A percentile compares a stretch with the other conserved stretches of the same genome.
phyloP scores from a whole-genome alignment of 2,797 vertebrate species.

The Bradypodion pumilum region DNA sequence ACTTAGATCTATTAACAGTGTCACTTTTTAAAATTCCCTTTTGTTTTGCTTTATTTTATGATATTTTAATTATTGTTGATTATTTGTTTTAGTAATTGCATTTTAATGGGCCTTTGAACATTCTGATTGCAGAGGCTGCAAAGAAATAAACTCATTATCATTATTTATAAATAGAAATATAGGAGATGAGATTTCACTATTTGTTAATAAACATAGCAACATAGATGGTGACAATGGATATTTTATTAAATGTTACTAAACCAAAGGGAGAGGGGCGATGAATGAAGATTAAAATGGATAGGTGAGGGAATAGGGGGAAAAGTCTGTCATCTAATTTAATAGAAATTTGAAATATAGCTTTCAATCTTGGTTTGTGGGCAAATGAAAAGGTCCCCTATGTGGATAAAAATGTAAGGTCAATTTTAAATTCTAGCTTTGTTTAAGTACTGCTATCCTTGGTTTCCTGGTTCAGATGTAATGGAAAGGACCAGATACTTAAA shows the following conservation, averaged over 20 bases:
- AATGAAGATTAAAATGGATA: constrained; percentile 21
- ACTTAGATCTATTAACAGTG: constrained; percentile 55
- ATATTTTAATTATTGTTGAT: constrained; percentile 61
- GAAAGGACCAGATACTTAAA: not conserved
- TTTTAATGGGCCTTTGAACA: constrained; percentile 70
- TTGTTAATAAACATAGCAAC: constrained; percentile 28
- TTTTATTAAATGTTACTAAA: constrained; percentile 34
- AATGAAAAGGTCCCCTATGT: not conserved
- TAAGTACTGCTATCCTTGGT: not conserved
- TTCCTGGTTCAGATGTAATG: not conserved
- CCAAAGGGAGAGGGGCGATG: not conserved
- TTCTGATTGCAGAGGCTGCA: constrained; percentile 51
- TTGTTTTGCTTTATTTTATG: constrained; percentile 66
- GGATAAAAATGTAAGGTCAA: not conserved
- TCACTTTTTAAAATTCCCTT: constrained; percentile 53
- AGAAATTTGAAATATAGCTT: not conserved
- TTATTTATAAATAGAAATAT: constrained; percentile 61
- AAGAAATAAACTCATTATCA: constrained; percentile 66
- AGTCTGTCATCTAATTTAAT: constrained; percentile 40
- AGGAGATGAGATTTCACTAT: constrained; percentile 23
- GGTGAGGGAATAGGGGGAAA: constrained; percentile 5
- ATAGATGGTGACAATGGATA: constrained; percentile 25
- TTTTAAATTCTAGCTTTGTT: not conserved
- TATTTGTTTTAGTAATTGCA: constrained; percentile 69
- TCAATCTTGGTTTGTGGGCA: not conserved